Conservation (phyloP, 2,888 invertebrate species). For the Tiphia femorata region DNA sequence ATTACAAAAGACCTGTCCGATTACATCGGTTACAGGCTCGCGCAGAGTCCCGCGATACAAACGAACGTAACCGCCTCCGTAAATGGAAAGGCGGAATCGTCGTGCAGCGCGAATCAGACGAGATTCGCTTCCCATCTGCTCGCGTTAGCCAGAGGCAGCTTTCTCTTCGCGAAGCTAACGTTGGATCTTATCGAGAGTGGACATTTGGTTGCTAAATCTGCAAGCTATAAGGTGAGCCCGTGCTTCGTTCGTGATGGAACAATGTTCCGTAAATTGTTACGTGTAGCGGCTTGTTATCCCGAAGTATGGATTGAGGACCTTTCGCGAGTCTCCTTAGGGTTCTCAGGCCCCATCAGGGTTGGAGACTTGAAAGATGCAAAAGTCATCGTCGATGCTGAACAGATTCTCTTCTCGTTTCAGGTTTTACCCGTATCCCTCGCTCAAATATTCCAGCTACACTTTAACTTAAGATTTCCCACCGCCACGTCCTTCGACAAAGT, state of each 20-base stretch:
- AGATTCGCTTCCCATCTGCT: slow-evolving; percentile 90
- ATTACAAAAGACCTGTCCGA: slow-evolving; percentile 89
- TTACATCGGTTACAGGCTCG: slow-evolving; percentile 87
- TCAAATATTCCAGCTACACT: slow-evolving; percentile 91
- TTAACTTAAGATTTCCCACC: slow-evolving; percentile 93
- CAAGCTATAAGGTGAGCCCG: slow-evolving; percentile 83
- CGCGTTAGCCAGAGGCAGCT: slow-evolving; percentile 87
- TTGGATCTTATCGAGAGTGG: slow-evolving; percentile 93
- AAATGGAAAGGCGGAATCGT: slow-evolving; percentile 75
- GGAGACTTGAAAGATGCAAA: too few species aligned
- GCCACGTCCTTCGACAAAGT: slow-evolving; percentile 91
- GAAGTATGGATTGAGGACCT: neutral
- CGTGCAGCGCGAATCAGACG: slow-evolving; percentile 74
- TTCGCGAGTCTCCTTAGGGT: neutral
- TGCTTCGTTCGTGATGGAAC: too few species aligned
- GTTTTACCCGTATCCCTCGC: slow-evolving; percentile 87
- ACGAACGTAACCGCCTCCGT: slow-evolving; percentile 81
- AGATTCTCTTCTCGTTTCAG: slow-evolving; percentile 43
- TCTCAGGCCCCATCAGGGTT: too few species aligned
- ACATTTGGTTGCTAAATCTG: slow-evolving; percentile 92
- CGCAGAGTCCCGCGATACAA: slow-evolving; percentile 85
- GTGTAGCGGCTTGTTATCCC: too few species aligned
- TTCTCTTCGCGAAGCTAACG: slow-evolving; percentile 91
- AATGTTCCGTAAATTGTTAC: neutral
- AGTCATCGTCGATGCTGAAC: too few species aligned